phyloP scores from a whole-genome alignment of 2,113 vertebrate species.

The Salvelinus fontinalis region DNA sequence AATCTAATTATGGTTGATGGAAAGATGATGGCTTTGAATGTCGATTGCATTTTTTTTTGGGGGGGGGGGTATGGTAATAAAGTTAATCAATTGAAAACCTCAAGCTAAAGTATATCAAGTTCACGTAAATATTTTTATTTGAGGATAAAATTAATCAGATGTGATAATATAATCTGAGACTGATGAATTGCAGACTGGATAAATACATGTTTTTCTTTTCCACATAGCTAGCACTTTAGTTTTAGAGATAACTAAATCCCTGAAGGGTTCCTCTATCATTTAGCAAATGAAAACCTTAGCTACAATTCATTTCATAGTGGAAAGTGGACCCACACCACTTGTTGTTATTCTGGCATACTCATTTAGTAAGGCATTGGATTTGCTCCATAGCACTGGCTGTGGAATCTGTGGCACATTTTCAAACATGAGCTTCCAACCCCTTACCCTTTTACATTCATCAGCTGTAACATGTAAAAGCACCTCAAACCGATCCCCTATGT shows the following conservation, averaged over 20 bases:
- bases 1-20: constrained; percentile 6
- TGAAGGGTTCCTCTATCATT: not conserved
- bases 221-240: too few relatives aligned
- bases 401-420: constrained; percentile 61
- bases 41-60: constrained; percentile 81
- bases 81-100: constrained; percentile 55
- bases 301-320: constrained; percentile 11
- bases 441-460: constrained; percentile 40
- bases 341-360: not conserved
- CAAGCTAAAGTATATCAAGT: constrained; percentile 28
- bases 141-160: not conserved
- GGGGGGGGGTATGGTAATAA: constrained; percentile 84
- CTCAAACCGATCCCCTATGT: constrained; percentile 25
- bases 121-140: constrained; percentile 9
- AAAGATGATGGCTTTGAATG: constrained; percentile 28
- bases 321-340: constrained; percentile 28
- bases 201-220: not conserved
- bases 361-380: constrained; percentile 12
- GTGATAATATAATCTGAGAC: not conserved
- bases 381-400: constrained; percentile 57
- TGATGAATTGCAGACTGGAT: not conserved
- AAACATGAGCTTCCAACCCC: constrained; percentile 68
- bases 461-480: not conserved
- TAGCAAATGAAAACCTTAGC: not conserved
- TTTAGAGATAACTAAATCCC: not conserved